Evolutionary conservation across 2,888 invertebrate species (phyloP), one percentile per base, ranked within the genome.

Genomic region (Ochropleura leucogaster): DNA sequence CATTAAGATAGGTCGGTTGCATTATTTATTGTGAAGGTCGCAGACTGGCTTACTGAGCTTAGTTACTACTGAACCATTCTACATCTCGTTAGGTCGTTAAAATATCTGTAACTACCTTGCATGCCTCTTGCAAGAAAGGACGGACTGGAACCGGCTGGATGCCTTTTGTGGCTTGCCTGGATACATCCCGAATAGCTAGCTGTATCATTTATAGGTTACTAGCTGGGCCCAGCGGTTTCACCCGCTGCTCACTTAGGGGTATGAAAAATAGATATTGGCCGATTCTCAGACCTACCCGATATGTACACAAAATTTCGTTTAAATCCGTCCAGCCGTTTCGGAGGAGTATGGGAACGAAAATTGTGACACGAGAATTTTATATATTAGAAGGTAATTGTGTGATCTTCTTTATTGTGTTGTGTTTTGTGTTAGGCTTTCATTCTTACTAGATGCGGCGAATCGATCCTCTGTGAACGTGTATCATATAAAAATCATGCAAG

Each of bases 21-120:
- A 74, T 62, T 76, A 1, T 18, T 66, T 66, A 74, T 42, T 53
- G 74, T 42, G 81, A 74, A 80, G 77, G 80, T 63, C 40, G 20
- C 8, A 20, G 53, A 46, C 42, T 30, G 8, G 55, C 30, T 47
- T 30, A 12, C 57, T 60, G 16, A 72, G 20, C 42, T 6, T 40
- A 6, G 0, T 44, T 12, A 51, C 20, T 53, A 16, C 20, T 42
- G 53, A 53, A 53, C 47, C 47, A 53, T 55, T 67, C n/a, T 49
- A 14, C 9, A 0, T 68, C 4, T 49, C 40, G 2, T 42, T 49
- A 10, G 16, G 30, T 30, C 30, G 30, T 30, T 30, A 30, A 30
- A 30, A 30, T 30, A 49, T 16, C 14, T 40, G 20, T 18, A 59
- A 16, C 14, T 46, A 3, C 10, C 6, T 70, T 30, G 8, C 5